Evolutionary conservation across 2,888 invertebrate genomes (phyloP).

Genomic region (Drosophila crucigera): DNA sequence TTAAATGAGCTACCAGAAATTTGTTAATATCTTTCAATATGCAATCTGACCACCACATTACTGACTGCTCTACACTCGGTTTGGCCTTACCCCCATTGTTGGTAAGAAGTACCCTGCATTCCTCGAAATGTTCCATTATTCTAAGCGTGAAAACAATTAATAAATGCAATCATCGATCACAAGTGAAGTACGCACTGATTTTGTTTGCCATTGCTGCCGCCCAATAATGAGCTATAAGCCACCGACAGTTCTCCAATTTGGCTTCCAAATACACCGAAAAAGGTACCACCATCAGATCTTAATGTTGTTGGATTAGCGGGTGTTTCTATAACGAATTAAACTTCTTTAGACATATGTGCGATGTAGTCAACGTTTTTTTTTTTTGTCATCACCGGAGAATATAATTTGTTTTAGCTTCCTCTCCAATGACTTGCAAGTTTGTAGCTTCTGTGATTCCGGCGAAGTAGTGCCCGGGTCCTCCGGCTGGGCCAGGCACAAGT

Average conservation of each 20-base stretch:
- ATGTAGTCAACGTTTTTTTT: not conserved
- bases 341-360: not conserved
- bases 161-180: not conserved
- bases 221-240: not conserved
- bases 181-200: not conserved
- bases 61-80: not conserved
- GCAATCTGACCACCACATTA: slow-evolving; percentile 17
- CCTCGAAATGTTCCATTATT: not conserved
- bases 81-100: no score
- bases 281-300: not conserved
- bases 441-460: not conserved
- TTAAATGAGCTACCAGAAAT: not conserved
- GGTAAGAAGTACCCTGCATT: not conserved
- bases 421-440: not conserved
- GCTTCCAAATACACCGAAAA: not conserved
- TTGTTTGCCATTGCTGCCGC: not conserved
- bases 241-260: not conserved
- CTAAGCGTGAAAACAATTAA: not conserved
- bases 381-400: not conserved
- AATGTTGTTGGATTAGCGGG: not conserved
- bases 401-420: not conserved
- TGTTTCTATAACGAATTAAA: not conserved
- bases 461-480: not conserved
- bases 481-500: not conserved
- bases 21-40: not conserved